These are phyloP conservation scores for Dasyornis broadbenti DNA, from an alignment of 2,113 vertebrate species.

Conservation along the genomic window DNA sequence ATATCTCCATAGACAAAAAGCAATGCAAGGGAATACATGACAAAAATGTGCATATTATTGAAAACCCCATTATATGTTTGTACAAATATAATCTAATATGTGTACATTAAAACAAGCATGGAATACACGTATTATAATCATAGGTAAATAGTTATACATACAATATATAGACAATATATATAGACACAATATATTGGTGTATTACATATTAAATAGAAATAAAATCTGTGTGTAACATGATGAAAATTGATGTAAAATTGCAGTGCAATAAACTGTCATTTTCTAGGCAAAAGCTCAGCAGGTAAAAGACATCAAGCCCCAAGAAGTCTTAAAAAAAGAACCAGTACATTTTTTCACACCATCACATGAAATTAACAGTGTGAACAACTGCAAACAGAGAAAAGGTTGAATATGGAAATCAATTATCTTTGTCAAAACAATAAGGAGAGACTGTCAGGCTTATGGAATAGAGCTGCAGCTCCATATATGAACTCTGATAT, in stretches of 20 bases:
- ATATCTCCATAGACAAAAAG: background rate
- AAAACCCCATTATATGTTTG: background rate
- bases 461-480: background rate
- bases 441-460: background rate
- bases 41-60: background rate
- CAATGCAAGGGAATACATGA: background rate
- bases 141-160: background rate
- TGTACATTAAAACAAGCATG: background rate
- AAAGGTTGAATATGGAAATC: background rate
- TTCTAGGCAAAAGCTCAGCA: background rate
- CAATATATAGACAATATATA: too few relatives aligned
- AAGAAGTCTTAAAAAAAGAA: background rate
- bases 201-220: background rate
- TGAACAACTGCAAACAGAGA: background rate
- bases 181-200: background rate
- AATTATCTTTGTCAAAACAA: background rate
- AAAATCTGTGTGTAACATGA: background rate
- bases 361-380: background rate
- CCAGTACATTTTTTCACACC: background rate
- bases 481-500: background rate
- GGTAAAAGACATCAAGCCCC: background rate
- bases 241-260: background rate
- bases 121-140: background rate
- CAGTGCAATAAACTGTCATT: background rate
- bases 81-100: background rate